These are phyloP conservation scores for Cheilosia soror DNA, from an alignment of 2,888 invertebrate genomes.

Conservation along the genomic window DNA sequence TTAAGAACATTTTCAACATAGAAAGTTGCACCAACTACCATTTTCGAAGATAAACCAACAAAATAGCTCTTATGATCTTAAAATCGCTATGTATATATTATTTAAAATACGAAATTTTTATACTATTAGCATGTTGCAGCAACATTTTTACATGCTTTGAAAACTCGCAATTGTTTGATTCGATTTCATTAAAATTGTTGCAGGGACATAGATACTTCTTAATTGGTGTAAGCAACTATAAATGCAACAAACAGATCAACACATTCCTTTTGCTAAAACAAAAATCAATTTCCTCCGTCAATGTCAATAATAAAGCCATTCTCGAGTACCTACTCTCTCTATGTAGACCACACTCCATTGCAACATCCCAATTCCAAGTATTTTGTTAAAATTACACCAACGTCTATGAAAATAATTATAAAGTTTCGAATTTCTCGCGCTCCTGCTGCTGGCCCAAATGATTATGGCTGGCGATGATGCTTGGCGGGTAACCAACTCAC, in stretches of 20 bases:
- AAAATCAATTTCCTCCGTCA: neutral
- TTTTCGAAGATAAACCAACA: too few species aligned
- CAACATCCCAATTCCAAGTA: slow-evolving; percentile 33
- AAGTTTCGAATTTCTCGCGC: slow-evolving; percentile 38
- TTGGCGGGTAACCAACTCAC: slow-evolving; percentile 70
- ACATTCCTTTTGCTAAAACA: neutral
- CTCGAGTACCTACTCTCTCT: neutral
- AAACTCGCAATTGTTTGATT: too few species aligned
- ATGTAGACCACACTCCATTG: slow-evolving; percentile 19
- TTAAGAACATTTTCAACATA: too few species aligned
- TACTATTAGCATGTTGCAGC: neutral
- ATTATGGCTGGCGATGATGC: slow-evolving; percentile 1
- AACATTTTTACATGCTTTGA: neutral
- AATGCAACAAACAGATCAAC: neutral
- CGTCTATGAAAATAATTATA: slow-evolving; percentile 33
- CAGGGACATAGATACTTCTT: too few species aligned
- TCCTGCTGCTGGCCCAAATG: slow-evolving; percentile 12
- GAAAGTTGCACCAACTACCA: too few species aligned
- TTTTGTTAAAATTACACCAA: slow-evolving; percentile 42
- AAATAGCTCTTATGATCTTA: too few species aligned
- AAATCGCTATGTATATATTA: too few species aligned
- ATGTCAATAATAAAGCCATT: neutral
- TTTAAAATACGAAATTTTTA: neutral
- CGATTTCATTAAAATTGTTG: too few species aligned
- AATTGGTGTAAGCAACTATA: too few species aligned